Conservation (phyloP, 2,113 vertebrate genomes). For the Ascaphus truei region DNA sequence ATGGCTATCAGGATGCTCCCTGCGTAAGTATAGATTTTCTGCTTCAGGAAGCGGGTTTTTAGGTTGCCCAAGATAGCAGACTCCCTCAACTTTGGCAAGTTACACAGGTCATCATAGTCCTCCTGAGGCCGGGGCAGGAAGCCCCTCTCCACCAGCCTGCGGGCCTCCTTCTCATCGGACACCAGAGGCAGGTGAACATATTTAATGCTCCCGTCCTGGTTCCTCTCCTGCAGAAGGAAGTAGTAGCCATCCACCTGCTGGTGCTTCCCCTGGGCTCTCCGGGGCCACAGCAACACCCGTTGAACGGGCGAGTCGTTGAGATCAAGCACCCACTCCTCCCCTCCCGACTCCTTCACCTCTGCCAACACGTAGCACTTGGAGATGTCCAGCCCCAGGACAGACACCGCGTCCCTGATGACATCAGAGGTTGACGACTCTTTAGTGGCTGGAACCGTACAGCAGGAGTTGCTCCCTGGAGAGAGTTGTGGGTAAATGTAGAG, state of each 20-base stretch:
- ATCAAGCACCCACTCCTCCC: slow-evolving; percentile 73
- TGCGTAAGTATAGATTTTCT: slow-evolving; percentile 88
- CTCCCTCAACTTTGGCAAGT: slow-evolving; percentile 75
- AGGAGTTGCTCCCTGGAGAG: slow-evolving; percentile 49
- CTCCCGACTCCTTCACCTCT: slow-evolving; percentile 73
- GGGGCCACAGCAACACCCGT: slow-evolving; percentile 80
- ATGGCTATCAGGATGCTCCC: slow-evolving; percentile 85
- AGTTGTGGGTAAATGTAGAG: slow-evolving; percentile 81
- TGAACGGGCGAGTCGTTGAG: slow-evolving; percentile 67
- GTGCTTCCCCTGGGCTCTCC: slow-evolving; percentile 70
- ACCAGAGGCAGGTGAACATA: slow-evolving; percentile 75
- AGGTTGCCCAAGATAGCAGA: slow-evolving; percentile 68
- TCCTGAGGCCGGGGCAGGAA: slow-evolving; percentile 85
- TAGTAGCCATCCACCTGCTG: slow-evolving; percentile 73
- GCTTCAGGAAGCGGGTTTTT: slow-evolving; percentile 72
- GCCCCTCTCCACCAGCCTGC: slow-evolving; percentile 78
- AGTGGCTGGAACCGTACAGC: slow-evolving; percentile 71
- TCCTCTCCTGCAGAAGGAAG: slow-evolving; percentile 81
- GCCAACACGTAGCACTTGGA: slow-evolving; percentile 66
- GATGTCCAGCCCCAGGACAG: slow-evolving; percentile 65
- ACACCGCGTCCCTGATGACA: slow-evolving; percentile 67
- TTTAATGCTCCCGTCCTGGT: slow-evolving; percentile 74
- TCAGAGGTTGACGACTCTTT: slow-evolving; percentile 61
- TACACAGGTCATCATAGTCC: slow-evolving; percentile 79
- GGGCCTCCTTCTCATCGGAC: slow-evolving; percentile 67